Base-by-base conservation (phyloP, 2,797 vertebrate species). In the Lacerta bilineata region DNA sequence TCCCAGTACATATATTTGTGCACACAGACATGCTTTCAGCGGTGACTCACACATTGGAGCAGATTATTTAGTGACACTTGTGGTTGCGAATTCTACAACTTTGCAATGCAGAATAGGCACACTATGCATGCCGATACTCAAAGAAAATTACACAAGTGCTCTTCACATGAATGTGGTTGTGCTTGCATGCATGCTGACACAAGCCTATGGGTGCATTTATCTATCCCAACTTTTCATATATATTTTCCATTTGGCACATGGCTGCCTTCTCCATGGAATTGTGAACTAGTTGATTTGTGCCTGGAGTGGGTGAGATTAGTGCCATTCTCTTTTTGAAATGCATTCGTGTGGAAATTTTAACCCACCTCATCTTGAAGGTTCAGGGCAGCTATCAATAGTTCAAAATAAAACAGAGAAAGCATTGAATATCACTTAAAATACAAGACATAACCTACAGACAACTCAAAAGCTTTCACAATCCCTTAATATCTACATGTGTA, bases 401-500 rank as follows among this genome's bases (percentile, higher is more conserved):
- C 88, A 85, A 89, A 89, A 80, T 75, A 85, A 89, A 89, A 75
- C 55, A 89, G 41, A 85, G n/a, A 75, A 89, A 81, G 81, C n/a
- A 59, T 68, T 78, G 59, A 75, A 36, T 64, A 66, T 46, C 41
- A 85, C 68, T 72, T 74, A 71, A 66, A 80, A 50, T 3, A 23
- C 71, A 15, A 80, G 80, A 61, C 61, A 43, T 27, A 23, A 69
- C 10, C 33, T 36, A 74, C 8, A 41, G 17, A 39, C 7, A 84
- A 36, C 55, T 50, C 77, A 29, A 46, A 80, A 27, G 27, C 71
- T 64, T 85, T 85, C 29, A 74, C 61, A 89, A 36, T 9, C 33
- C 23, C 27, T 80, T 43, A 17, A 27, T 71, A 85, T 39, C 27
- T 50, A 84, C 27, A 27, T 6, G 2, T 1, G 17, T 1, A 5